Percentiles rank a stretch among this genome's conserved stretches.
Evolutionary conservation across 2,797 vertebrate species (phyloP).

Genomic region (Cynodonichthys magdalenae): DNA sequence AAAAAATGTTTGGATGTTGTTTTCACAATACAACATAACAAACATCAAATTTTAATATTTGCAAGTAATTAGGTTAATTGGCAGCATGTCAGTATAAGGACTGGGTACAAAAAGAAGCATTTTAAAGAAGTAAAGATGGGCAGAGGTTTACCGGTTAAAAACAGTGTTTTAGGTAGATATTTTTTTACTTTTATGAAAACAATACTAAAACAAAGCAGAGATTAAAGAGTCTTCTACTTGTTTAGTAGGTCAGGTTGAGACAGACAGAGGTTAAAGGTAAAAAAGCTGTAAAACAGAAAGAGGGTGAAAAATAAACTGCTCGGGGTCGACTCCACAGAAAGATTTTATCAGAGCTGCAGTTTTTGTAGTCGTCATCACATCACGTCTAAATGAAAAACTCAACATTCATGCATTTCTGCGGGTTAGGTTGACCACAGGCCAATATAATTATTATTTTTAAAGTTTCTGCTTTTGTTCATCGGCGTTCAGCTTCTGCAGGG

Average conservation of each 20-base stretch:
- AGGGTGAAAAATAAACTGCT: background rate
- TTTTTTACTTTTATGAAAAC: constrained; percentile 37
- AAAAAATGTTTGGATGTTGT: too few relatives aligned
- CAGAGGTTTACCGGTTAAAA: too few relatives aligned
- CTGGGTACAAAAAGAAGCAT: too few relatives aligned
- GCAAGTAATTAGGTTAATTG: too few relatives aligned
- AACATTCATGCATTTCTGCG: constrained; percentile 43
- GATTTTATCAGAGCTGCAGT: constrained; percentile 14
- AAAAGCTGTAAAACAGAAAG: constrained; percentile 49
- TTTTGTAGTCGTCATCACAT: constrained; percentile 6
- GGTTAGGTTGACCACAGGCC: background rate
- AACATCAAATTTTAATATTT: too few relatives aligned
- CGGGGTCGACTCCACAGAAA: background rate
- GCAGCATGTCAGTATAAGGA: too few relatives aligned
- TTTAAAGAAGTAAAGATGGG: too few relatives aligned
- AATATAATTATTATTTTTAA: background rate
- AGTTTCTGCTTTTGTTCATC: background rate
- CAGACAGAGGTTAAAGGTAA: constrained; percentile 69
- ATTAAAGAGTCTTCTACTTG: constrained; percentile 5
- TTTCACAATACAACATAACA: too few relatives aligned
- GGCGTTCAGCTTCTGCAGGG: constrained; percentile 11
- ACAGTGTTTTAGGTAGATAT: too few relatives aligned
- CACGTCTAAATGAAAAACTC: constrained; percentile 33
- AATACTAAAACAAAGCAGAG: constrained; percentile 19
- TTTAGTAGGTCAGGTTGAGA: constrained; percentile 56